phyloP scores from a whole-genome alignment of 2,797 vertebrate species.

The Microctenopoma lineatum region DNA sequence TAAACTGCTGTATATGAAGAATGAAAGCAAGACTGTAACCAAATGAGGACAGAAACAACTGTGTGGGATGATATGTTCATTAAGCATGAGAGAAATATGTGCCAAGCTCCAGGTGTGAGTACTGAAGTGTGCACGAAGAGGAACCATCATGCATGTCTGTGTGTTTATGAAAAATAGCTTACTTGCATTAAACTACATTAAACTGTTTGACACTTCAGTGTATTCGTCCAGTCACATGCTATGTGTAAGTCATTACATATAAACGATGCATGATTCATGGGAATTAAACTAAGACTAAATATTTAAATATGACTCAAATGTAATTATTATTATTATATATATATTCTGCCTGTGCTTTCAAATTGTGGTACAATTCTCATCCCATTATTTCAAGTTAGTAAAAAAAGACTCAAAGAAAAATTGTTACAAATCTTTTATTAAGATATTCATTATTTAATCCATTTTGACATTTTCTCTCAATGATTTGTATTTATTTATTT shows the following conservation, averaged over 20 bases:
- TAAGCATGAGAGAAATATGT: conserved; percentile 26
- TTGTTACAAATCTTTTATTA: conserved; percentile 95
- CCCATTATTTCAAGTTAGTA: background rate
- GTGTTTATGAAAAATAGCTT: background rate
- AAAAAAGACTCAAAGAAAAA: conserved; percentile 50
- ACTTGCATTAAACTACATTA: background rate
- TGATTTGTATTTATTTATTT: conserved; percentile 83
- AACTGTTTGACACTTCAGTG: background rate
- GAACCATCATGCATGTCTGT: background rate
- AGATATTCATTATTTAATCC: conserved; percentile 88
- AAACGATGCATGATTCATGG: no score
- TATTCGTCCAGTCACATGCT: background rate
- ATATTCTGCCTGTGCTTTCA: no score
- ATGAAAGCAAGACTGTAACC: conserved; percentile 39
- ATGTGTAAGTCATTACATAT: no score
- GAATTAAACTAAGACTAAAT: no score
- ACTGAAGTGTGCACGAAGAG: conserved; percentile 16
- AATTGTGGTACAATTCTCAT: no score
- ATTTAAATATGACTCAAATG: no score
- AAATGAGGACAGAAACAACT: conserved; percentile 36
- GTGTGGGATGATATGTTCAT: background rate
- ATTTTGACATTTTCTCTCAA: conserved; percentile 83
- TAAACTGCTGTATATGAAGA: conserved; percentile 10
- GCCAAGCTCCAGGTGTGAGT: conserved; percentile 36
- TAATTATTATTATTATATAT: no score